phyloP scores from a whole-genome alignment of 2,797 vertebrate genomes.

The Chromis chromis region DNA sequence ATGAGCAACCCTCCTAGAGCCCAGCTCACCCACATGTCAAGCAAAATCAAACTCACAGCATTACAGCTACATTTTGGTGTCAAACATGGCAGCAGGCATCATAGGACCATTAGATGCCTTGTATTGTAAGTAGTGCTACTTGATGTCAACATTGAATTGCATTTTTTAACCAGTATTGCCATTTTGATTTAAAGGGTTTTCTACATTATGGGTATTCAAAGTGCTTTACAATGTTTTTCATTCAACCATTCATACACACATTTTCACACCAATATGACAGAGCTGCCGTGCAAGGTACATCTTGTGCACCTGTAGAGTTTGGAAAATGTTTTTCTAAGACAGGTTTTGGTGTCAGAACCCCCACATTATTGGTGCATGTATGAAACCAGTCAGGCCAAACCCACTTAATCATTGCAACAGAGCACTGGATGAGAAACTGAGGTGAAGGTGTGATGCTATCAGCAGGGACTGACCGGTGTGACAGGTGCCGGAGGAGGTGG shows the following conservation, averaged over 20 bases:
- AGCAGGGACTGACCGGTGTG: constrained; percentile 84
- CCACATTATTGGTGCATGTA: background rate
- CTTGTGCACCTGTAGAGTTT: background rate
- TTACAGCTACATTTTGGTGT: too few species aligned
- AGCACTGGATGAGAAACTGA: background rate
- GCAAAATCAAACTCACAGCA: too few species aligned
- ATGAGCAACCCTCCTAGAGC: too few species aligned
- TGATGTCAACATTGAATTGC: too few species aligned
- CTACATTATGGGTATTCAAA: background rate
- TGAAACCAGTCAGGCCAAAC: background rate
- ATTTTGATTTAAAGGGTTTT: too few species aligned
- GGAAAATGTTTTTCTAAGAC: constrained; percentile 10
- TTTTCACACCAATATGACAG: background rate
- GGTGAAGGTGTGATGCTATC: background rate
- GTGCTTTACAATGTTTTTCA: background rate
- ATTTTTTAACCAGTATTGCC: too few species aligned
- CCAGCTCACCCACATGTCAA: too few species aligned
- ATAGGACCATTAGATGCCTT: too few species aligned
- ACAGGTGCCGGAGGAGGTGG: constrained; percentile 90
- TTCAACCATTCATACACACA: background rate
- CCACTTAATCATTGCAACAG: background rate
- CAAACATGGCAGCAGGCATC: too few species aligned
- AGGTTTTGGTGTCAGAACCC: background rate
- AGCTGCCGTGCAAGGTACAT: too few species aligned
- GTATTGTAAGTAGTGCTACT: too few species aligned